Conservation (phyloP, 1,140 invertebrate genomes). For the Microplitis mediator region DNA sequence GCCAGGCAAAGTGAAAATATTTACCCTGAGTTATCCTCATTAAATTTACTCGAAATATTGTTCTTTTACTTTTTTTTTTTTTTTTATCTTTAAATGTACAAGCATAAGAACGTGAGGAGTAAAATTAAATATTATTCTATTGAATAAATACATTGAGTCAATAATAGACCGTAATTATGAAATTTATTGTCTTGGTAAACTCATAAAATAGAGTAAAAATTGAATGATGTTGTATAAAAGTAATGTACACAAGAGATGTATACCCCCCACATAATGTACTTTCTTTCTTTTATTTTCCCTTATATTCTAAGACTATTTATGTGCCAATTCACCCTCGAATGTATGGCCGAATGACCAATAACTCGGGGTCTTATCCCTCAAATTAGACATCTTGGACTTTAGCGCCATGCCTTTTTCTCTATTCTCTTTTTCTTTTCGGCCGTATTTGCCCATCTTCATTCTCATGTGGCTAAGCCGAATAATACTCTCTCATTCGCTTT, state of each 20-base stretch:
- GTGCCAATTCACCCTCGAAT: conserved; percentile 29
- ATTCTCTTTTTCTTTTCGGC: conserved; percentile 3
- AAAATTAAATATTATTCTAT: too few species aligned
- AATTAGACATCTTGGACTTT: conserved; percentile 42
- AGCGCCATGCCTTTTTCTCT: background rate
- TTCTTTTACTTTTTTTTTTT: too few species aligned
- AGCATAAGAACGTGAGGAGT: too few species aligned
- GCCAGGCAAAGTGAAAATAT: background rate
- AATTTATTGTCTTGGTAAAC: too few species aligned
- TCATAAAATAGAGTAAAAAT: background rate
- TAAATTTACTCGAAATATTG: background rate
- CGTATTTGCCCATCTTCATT: conserved; percentile 34
- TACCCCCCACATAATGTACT: background rate
- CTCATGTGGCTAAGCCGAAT: conserved; percentile 38
- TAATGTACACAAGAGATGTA: background rate
- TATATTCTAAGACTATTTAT: conserved; percentile 40
- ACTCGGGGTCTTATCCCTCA: conserved; percentile 47
- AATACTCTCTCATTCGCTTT: conserved; percentile 36
- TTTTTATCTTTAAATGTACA: too few species aligned
- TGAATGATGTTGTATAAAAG: background rate
- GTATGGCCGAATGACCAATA: conserved; percentile 47
- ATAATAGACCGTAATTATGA: too few species aligned
- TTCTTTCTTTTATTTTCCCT: conserved; percentile 8
- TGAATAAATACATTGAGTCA: too few species aligned
- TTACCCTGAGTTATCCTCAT: background rate